These are phyloP conservation scores for Gila robusta DNA, from an alignment of 2,797 vertebrate genomes.

Conservation along the genomic window DNA sequence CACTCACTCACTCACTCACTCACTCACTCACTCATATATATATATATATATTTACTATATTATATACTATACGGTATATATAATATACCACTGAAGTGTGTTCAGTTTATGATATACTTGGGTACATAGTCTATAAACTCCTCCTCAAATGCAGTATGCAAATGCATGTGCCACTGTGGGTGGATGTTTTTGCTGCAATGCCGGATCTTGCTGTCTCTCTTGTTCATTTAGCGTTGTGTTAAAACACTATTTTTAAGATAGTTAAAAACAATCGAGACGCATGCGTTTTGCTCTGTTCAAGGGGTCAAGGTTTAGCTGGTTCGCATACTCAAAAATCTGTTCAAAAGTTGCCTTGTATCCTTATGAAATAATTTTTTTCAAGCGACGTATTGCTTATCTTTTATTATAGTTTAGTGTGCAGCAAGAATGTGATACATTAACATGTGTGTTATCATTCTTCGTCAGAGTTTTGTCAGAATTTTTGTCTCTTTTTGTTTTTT, in stretches of 20 bases:
- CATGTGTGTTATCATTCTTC: neutral
- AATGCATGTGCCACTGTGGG: neutral
- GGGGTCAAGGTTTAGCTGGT: neutral
- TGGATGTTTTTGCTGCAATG: neutral
- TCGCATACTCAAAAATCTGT: neutral
- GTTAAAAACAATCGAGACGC: neutral
- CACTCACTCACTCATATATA: too few species aligned
- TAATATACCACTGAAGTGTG: neutral
- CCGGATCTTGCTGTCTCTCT: neutral
- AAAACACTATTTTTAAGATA: neutral
- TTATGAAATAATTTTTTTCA: too few species aligned
- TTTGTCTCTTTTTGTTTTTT: neutral
- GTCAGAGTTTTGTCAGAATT: neutral
- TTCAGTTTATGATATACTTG: neutral
- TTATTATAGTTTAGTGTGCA: neutral
- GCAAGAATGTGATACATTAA: neutral
- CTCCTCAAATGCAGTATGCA: neutral
- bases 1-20: too few species aligned
- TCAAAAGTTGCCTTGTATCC: neutral
- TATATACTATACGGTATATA: too few species aligned
- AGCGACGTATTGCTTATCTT: neutral
- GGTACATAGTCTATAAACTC: neutral
- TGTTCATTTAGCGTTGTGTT: neutral
- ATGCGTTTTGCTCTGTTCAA: neutral
- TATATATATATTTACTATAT: too few species aligned